Evolutionary conservation across 2,797 vertebrate species (phyloP), one percentile per base, ranked within the genome.

Genomic region (Leptoclinus maculatus): DNA sequence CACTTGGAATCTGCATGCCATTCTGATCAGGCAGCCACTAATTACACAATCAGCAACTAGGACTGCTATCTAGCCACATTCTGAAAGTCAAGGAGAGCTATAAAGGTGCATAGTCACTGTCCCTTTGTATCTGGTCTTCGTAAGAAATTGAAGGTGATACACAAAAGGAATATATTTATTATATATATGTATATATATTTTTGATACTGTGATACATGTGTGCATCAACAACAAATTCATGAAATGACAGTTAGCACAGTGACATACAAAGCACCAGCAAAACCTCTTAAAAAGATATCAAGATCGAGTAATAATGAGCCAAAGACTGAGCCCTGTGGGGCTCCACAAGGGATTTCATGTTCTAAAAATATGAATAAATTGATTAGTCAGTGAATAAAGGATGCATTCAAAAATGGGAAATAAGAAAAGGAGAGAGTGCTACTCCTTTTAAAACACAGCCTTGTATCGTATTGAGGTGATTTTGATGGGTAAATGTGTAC

Each of bases 351-450:
- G 60, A 80, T 2, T 41, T 51, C 25, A 11, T 11, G 32, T 29
- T 53, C 64, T 74, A 62, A 74, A 49, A 67, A 79, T 71, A 74
- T 67, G 72, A 64, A 79, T 68, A 62, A 78, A 62, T 74, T 17
- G 62, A 82, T 82, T 43, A 72, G 74, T 75, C 58, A 66, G 47
- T 74, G 66, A 78, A 73, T 62, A 45, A 77, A 66, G 38, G 43
- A 70, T 12, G 12, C 16, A 9, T 19, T 65, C 2, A 60, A 29
- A 76, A 43, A 23, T 11, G 21, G 2, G 4, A 5, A 66, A 4
- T 51, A 17, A 38, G 10, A 36, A 25, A 59, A 57, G 23, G 9
- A 23, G 11, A 25, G 23, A 2, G 7, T n/a, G 51, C 36, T 45
- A 4, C 4, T 49, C 27, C 23, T 9, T 16, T 51, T n/a, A 51